Evolutionary conservation across 1,140 invertebrate species (phyloP).

Genomic region (Lepidostoma basale): DNA sequence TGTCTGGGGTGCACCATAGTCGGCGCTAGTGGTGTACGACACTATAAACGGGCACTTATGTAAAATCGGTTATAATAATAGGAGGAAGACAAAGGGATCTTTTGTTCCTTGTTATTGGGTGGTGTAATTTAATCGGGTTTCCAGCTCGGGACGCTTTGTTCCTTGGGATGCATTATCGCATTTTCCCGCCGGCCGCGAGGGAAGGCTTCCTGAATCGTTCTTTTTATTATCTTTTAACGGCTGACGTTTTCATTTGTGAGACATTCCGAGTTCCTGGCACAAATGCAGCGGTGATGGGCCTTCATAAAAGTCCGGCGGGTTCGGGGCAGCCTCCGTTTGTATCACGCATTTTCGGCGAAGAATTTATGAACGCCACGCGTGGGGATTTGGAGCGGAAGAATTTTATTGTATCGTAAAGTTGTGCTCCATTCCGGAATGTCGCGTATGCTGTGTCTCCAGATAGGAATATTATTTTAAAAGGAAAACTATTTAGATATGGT

Average conservation of each 20-base stretch:
- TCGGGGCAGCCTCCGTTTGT: not conserved
- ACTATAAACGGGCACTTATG: not conserved
- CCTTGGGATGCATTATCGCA: slow-evolving; percentile 18
- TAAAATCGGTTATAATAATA: not conserved
- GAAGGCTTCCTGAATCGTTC: slow-evolving; percentile 4
- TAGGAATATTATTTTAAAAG: too few species aligned
- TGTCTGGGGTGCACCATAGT: not conserved
- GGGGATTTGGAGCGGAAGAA: slow-evolving; percentile 11
- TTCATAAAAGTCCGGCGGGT: not conserved
- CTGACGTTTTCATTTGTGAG: slow-evolving; percentile 41
- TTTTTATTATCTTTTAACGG: slow-evolving; percentile 43
- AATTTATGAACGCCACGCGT: slow-evolving; percentile 17
- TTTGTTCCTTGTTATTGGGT: not conserved
- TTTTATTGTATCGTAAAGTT: slow-evolving; percentile 26
- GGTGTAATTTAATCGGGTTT: not conserved
- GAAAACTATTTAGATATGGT: too few species aligned
- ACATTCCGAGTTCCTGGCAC: slow-evolving; percentile 18
- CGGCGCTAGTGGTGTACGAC: not conserved
- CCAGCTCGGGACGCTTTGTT: too few species aligned
- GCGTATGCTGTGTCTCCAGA: not conserved
- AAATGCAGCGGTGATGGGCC: slow-evolving; percentile 20
- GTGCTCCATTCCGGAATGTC: not conserved
- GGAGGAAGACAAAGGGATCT: not conserved
- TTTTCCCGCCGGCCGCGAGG: not conserved
- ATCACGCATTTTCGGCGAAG: slow-evolving; percentile 11